Percentiles rank a stretch among this genome's conserved stretches.
Conservation (phyloP, 2,888 invertebrate species). For the Microdon myrmicae region DNA sequence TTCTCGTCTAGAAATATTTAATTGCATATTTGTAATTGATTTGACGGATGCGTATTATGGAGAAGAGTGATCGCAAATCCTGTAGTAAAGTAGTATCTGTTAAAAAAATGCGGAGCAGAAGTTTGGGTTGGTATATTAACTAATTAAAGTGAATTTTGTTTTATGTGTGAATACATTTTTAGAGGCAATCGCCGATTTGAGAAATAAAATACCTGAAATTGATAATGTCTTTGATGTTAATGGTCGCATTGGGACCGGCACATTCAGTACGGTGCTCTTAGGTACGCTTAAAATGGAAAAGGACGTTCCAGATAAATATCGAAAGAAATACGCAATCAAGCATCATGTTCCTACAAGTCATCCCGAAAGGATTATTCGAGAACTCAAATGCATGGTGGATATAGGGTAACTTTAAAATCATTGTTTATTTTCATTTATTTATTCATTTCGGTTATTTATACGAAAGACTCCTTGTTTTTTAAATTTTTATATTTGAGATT, state of each 20-base stretch:
- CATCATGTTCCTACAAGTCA: slow-evolving; percentile 89
- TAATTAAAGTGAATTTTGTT: no score
- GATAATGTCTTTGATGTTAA: slow-evolving; percentile 75
- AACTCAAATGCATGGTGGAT: slow-evolving; percentile 80
- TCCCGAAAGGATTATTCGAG: slow-evolving; percentile 82
- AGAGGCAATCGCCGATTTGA: slow-evolving; percentile 64
- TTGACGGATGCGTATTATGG: no score
- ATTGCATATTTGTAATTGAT: no score
- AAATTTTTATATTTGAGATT: no score
- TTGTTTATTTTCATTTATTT: not conserved
- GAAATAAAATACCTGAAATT: slow-evolving; percentile 70
- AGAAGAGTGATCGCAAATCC: no score
- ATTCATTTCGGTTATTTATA: not conserved
- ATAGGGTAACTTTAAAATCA: slow-evolving; percentile 72
- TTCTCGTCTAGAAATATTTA: no score
- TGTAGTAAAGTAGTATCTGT: no score
- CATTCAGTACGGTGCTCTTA: slow-evolving; percentile 87
- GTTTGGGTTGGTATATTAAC: no score
- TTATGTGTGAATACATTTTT: no score
- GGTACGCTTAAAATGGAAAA: slow-evolving; percentile 71
- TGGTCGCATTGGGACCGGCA: slow-evolving; percentile 82
- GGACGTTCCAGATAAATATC: slow-evolving; percentile 66
- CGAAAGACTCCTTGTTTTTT: not conserved
- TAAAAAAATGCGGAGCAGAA: no score
- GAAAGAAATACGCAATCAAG: slow-evolving; percentile 82